Base-by-base conservation (phyloP, 2,113 vertebrate genomes). In the Oreochromis aureus region DNA sequence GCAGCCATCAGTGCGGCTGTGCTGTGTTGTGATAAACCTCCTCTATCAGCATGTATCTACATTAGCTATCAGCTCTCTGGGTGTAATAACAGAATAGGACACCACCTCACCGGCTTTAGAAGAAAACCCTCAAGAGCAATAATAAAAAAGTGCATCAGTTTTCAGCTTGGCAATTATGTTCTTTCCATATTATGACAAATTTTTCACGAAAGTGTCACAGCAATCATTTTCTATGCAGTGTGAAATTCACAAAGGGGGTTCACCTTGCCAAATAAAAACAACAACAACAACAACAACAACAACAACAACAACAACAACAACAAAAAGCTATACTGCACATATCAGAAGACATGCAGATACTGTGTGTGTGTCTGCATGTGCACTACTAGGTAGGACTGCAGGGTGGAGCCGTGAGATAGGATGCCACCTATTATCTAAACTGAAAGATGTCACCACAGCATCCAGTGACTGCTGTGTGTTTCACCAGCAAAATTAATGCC, bases 11-110 rank as follows among this genome's bases (percentile, higher is more conserved):
- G 63, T 85, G 88, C 81, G 81, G 81, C 90, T 82, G 88, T 81
- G 84, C 81, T 41, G 82, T 61, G 91, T 90, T 92, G 90, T 93
- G 93, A 96, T 93, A 94, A 95, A 95, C 91, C 92, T 93, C 86
- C 71, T 92, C 91, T 93, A 94, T 93, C 93, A 91, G 86, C 13
- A 22, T 91, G 86, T 83, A 92, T 94, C 94, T 93, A 86, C 89
- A 89, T 87, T 92, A 88, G 87, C 89, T 87, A 93, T 93, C 88
- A 94, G 92, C 89, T 91, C 69, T 81, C 76, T 85, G 86, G 73
- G 89, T 94, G 88, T 90, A 94, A 93, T 93, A 93, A 93, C 85
- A 86, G 86, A 91, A 92, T 7, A 89, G 94, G 91, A 94, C 91
- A 92, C 86, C 56, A 85, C 58, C 90, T 83, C 79, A 90, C 87